Base-by-base conservation (phyloP, 2,797 vertebrate genomes). In the Gastrophryne carolinensis region DNA sequence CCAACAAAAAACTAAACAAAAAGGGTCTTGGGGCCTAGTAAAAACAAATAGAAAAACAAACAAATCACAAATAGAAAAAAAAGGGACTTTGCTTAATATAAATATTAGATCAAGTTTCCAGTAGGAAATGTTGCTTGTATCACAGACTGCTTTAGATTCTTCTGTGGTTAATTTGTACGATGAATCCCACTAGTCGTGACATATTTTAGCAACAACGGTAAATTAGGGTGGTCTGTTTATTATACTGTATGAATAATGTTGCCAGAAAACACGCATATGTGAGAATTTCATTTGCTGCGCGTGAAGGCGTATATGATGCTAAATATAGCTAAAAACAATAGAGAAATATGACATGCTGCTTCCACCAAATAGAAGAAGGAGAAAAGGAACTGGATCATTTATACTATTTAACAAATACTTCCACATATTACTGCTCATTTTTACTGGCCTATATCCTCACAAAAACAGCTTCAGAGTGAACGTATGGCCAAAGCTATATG, bases 141-240 rank as follows among this genome's bases (percentile, higher is more conserved):
- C 44, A 47, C 44, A 17, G 44, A 47, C 44, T 17, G 44, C 17
- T 47, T 17, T 47, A 47, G 17, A 47, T 47, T 47, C 17, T 47
- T 47, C 17, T 47, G 21, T 19, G n/a, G 17, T n/a, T 47, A 47
- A 47, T 47, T 47, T 47, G 44, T 47, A 47, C 21, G 21, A 47
- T 47, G 44, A 47, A 47, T 47, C 17, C 17, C 1, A 34, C 54
- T 35, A 60, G 35, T 60, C 32, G 35, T 62, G 34, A 62, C 21
- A 44, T 37, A 62, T 62, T 47, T 62, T 62, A 62, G 15, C 23
- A 62, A 13, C 57, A 60, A n/a, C 32, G 35, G 17, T 60, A 60
- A 60, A 41, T 41, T 27, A 62, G 11, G 60, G 35, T 24, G 21
- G 35, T 62, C 23, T 44, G 37, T 27, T 44, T n/a, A 63, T 63